Conservation (phyloP, 2,888 invertebrate species). For the Spilosoma lubricipeda region DNA sequence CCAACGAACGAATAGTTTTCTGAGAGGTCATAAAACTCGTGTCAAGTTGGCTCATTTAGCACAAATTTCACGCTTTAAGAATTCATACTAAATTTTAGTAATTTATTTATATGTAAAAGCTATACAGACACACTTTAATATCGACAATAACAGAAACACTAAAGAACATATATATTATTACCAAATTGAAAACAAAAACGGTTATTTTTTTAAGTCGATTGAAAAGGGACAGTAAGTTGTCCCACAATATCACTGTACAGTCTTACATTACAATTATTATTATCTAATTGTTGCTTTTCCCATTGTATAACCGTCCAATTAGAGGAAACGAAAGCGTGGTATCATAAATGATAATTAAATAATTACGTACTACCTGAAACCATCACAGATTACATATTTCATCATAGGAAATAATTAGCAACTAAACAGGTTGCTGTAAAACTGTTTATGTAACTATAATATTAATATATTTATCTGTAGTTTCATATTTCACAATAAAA, state of each 20-base stretch:
- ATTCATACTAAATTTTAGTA: too few species aligned
- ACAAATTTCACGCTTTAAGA: too few species aligned
- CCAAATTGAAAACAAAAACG: too few species aligned
- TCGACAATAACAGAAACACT: too few species aligned
- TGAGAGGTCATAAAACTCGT: too few species aligned
- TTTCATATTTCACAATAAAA: too few species aligned
- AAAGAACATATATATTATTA: too few species aligned
- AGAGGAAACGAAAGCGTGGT: conserved; percentile 37
- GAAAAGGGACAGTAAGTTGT: not conserved
- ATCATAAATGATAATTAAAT: conserved; percentile 47
- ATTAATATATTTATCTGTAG: conserved; percentile 12
- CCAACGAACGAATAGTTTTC: too few species aligned
- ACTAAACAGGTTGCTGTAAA: conserved; percentile 22
- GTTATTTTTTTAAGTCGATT: too few species aligned
- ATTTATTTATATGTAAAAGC: too few species aligned
- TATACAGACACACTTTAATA: too few species aligned
- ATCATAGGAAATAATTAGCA: conserved; percentile 48
- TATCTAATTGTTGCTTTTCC: conserved; percentile 30
- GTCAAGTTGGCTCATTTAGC: too few species aligned
- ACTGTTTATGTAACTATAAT: conserved; percentile 20
- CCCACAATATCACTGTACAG: not conserved
- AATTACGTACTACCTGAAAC: conserved; percentile 44
- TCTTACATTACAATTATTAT: conserved; percentile 27
- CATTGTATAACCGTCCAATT: conserved; percentile 46
- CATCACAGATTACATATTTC: conserved; percentile 40